Evolutionary conservation across 2,888 invertebrate genomes (phyloP).

Genomic region (Cataglyphis rosenhaueri): DNA sequence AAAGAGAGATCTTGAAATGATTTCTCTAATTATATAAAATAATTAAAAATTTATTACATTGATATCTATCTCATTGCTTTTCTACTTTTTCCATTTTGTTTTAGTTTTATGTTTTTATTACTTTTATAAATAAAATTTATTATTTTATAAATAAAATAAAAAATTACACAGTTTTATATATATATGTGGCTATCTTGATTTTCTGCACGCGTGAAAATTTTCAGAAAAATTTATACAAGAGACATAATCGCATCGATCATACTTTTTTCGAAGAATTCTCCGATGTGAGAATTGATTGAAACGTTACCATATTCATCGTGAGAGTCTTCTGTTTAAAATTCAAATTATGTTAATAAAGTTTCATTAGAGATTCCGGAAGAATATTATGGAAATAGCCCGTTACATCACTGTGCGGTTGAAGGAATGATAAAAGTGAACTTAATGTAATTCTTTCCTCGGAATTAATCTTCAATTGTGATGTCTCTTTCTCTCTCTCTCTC

Average conservation of each 20-base stretch:
- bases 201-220: not conserved
- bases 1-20: not conserved
- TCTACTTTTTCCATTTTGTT: not conserved
- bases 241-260: not conserved
- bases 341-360: conserved; percentile 4
- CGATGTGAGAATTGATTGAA: not conserved
- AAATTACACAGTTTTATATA: not conserved
- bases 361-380: conserved; percentile 40
- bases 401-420: conserved; percentile 19
- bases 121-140: not conserved
- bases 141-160: too few species aligned
- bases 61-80: not conserved
- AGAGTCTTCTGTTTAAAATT: not conserved
- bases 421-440: conserved; percentile 20
- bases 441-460: conserved; percentile 28
- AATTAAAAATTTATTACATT: not conserved
- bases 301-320: not conserved
- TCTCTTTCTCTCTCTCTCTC: not conserved
- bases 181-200: not conserved
- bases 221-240: not conserved
- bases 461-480: conserved; percentile 42
- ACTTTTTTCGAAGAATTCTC: not conserved
- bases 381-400: conserved; percentile 29
- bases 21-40: not conserved
- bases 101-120: not conserved